These are phyloP conservation scores for Alaudala cheleensis DNA, from an alignment of 2,113 vertebrate genomes.

Conservation along the genomic window DNA sequence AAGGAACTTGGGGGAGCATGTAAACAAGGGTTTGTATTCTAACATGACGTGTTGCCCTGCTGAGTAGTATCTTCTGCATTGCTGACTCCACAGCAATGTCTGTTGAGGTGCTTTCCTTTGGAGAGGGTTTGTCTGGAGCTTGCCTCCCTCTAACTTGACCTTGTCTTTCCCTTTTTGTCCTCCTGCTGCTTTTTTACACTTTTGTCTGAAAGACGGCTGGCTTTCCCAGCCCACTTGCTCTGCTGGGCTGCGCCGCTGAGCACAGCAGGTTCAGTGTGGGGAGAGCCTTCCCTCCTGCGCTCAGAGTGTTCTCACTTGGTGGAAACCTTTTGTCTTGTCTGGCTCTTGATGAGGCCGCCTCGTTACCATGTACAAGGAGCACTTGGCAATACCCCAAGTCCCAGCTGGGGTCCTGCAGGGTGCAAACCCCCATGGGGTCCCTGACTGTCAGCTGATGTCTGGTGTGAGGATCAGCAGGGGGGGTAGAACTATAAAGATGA, in stretches of 20 bases:
- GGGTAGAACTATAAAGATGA: neutral
- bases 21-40: neutral
- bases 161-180: neutral
- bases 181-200: neutral
- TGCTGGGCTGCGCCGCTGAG: neutral
- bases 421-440: neutral
- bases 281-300: neutral
- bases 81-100: neutral
- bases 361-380: neutral
- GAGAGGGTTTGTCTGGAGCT: neutral
- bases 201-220: neutral
- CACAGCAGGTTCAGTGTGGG: neutral
- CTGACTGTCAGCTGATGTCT: neutral
- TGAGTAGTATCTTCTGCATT: neutral
- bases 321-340: constrained; percentile 29
- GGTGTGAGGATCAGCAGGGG: neutral
- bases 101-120: neutral
- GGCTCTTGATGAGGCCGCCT: neutral
- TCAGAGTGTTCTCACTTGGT: neutral
- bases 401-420: neutral
- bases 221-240: neutral
- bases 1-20: neutral
- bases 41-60: neutral
- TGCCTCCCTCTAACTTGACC: neutral
- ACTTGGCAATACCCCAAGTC: neutral